Evolutionary conservation across 2,113 vertebrate genomes (phyloP), one percentile per base, ranked within the genome.

Genomic region (Nycticebus coucang): DNA sequence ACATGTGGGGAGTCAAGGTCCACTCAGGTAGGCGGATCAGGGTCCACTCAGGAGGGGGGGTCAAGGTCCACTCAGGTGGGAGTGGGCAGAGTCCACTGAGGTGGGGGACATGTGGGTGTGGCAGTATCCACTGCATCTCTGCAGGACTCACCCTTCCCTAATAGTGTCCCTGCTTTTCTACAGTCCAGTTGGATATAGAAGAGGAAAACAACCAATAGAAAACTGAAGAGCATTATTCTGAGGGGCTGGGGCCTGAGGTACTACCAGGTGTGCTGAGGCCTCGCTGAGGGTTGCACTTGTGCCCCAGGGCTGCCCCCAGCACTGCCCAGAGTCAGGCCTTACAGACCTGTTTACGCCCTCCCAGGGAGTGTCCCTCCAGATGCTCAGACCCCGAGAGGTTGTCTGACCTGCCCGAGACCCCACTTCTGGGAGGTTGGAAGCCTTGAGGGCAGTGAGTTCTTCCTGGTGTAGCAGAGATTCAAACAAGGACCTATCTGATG

Each of bases 341-440:
- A 11, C 6, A 26, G n/a, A 21, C 9, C 78, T 13, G 2, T 24
- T 37, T 5, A 4, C 0, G 0, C 18, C 72, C n/a, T 35, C 22
- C 50, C 60, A 0, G 21, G 53, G 10, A 22, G 35, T 13, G 1
- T 60, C 8, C 2, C 1, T 1, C 7, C 1, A 0, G 57, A 37
- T 66, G 15, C 4, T 0, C 64, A 37, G 14, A 17, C 22, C 9
- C 55, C 0, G 0, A 18, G 69, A 50, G 72, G 30, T 4, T 2
- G 0, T 1, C 6, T 19, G 45, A 8, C 4, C 5, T 1, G 0
- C 28, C 12, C n/a, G 30, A 28, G 18, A 26, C 24, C 33, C 50
- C 59, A 55, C 71, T 2, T 6, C 53, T 62, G 22, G 8, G 80
- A 11, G 4, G 75, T 33, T 0, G 5, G 74, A 1, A 0, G 0